Evolutionary conservation across 2,797 vertebrate species (phyloP), one percentile per base, ranked within the genome.

Genomic region (Megalops cyprinoides): DNA sequence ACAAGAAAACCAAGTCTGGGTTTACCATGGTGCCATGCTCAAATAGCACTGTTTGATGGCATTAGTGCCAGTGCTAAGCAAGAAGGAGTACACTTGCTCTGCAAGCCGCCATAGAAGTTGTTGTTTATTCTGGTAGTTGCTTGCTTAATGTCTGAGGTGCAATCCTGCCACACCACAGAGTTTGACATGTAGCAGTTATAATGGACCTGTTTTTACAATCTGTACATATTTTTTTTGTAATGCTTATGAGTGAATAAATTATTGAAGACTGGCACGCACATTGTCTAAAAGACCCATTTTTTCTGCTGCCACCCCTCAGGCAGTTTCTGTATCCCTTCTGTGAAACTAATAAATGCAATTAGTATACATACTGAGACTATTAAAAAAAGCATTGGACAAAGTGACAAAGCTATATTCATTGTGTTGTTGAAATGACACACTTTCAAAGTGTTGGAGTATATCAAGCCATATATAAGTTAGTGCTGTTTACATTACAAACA

Each of bases 81-180:
- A 28, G 48, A 75, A 1, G 4, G 44, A 49, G 4, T 31, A 58
- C 53, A 77, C 3, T 42, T 18, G 51, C 51, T 20, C 51, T 55
- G 49, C 28, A 9, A 58, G n/a, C 42, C 76, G 60, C 46, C 39
- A 6, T 14, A 58, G 53, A n/a, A 53, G 49, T 53, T 39, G 58
- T 56, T 51, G 49, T 77, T 56, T 60, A n/a, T n/a, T n/a, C n/a
- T n/a, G n/a, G n/a, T n/a, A 44, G 76, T 77, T 39, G 23, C 42
- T 55, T 39, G 3, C 34, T 12, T 53, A n/a, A 60, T 60, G 55
- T 77, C 84, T 85, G 48, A 88, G 85, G 69, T 85, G 83, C 84
- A 84, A 89, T 87, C 84, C 89, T 73, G 84, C 88, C 34, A 28
- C 14, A 28, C 42, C 18, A 8, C 53, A 48, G 56, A 67, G 62